phyloP scores from a whole-genome alignment of 2,888 invertebrate genomes.

The Antheraea yamamai region DNA sequence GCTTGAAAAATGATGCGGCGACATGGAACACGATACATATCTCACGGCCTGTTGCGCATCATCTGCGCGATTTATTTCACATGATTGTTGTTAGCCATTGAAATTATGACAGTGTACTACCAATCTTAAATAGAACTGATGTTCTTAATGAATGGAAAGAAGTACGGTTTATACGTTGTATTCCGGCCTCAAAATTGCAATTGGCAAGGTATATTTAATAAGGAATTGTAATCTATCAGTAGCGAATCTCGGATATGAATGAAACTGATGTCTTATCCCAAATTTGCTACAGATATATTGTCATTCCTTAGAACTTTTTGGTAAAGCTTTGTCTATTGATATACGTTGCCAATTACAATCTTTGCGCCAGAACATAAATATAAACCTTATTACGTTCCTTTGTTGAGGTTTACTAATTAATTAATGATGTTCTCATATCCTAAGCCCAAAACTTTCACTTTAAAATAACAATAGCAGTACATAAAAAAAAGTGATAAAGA shows the following conservation, averaged over 20 bases:
- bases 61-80: too few species aligned
- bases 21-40: too few species aligned
- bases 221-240: too few species aligned
- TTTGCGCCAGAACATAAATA: neutral
- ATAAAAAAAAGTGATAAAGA: neutral
- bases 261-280: neutral
- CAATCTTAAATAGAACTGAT: too few species aligned
- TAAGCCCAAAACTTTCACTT: slow-evolving; percentile 1
- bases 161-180: too few species aligned
- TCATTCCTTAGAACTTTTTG: neutral
- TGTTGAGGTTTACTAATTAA: neutral
- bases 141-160: too few species aligned
- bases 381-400: neutral
- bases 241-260: neutral
- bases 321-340: neutral
- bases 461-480: neutral
- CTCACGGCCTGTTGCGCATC: too few species aligned
- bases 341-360: neutral
- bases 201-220: too few species aligned
- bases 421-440: slow-evolving; percentile 3
- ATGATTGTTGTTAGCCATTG: too few species aligned
- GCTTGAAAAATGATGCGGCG: too few species aligned
- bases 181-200: too few species aligned
- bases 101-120: too few species aligned
- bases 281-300: neutral